Percentiles rank a stretch among this genome's conserved stretches.
Conservation (phyloP, 1,140 invertebrate species). For the Brachionus plicatilis region DNA sequence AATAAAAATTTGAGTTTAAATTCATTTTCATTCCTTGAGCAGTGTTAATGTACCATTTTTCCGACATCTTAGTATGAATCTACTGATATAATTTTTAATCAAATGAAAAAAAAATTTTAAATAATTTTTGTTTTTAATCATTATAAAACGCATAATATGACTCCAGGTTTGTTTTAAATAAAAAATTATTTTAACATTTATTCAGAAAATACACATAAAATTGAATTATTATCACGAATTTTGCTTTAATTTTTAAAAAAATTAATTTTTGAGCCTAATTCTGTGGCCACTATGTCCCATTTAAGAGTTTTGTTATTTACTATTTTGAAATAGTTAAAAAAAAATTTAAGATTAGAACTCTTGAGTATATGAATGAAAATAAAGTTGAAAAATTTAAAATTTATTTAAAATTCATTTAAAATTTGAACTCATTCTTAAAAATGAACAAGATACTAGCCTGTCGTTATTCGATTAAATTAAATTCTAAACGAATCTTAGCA, state of each 20-base stretch:
- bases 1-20: neutral
- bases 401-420: neutral
- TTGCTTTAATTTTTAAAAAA: neutral
- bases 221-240: neutral
- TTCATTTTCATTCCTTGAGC: neutral
- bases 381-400: neutral
- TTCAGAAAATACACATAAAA: neutral
- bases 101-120: neutral
- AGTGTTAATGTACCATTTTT: neutral
- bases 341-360: neutral
- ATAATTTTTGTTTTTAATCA: neutral
- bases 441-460: neutral
- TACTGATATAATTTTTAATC: neutral
- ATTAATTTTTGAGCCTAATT: neutral
- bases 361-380: neutral
- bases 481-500: neutral
- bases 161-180: neutral
- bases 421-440: neutral
- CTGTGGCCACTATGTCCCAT: too few relatives aligned
- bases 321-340: neutral
- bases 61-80: neutral
- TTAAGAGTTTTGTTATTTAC: too few relatives aligned
- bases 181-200: neutral
- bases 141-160: neutral
- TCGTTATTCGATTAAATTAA: neutral